Evolutionary conservation across 2,797 vertebrate genomes (phyloP).

Genomic region (Tokudaia tokunoshimensis): DNA sequence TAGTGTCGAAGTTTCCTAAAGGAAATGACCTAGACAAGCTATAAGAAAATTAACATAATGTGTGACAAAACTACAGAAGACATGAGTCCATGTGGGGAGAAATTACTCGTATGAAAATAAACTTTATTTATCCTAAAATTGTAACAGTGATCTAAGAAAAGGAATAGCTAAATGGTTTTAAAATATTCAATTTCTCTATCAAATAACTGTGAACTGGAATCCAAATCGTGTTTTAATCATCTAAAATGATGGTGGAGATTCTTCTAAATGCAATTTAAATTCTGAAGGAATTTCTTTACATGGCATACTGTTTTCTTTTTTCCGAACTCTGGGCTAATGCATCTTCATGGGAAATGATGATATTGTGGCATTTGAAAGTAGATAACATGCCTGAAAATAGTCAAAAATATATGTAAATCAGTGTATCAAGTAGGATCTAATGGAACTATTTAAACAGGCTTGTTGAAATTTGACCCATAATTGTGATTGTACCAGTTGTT

Average conservation of each 20-base stretch:
- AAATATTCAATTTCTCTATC: conserved; percentile 57
- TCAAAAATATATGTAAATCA: conserved; percentile 82
- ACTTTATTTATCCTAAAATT: conserved; percentile 41
- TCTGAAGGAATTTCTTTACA: conserved; percentile 62
- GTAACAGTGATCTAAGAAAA: background rate
- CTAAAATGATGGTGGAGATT: conserved; percentile 28
- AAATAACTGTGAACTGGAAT: conserved; percentile 37
- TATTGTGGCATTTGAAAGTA: conserved; percentile 67
- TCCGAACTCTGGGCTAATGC: conserved; percentile 49
- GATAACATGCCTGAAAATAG: conserved; percentile 72
- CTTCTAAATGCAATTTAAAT: conserved; percentile 69
- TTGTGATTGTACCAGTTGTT: conserved; percentile 76
- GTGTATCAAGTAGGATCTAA: conserved; percentile 76
- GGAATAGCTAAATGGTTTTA: conserved; percentile 16
- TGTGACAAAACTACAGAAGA: background rate
- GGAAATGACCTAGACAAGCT: background rate
- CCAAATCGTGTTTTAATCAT: conserved; percentile 71
- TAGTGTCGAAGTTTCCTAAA: background rate
- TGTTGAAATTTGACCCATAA: conserved; percentile 82
- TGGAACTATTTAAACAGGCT: conserved; percentile 79
- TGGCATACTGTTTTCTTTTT: conserved; percentile 62
- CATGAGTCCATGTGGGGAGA: background rate
- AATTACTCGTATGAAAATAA: background rate
- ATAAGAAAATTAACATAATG: background rate
- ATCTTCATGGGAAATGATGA: conserved; percentile 71